Evolutionary conservation across 2,888 invertebrate genomes (phyloP), one percentile per base, ranked within the genome.

Genomic region (Scotopteryx bipunctaria): DNA sequence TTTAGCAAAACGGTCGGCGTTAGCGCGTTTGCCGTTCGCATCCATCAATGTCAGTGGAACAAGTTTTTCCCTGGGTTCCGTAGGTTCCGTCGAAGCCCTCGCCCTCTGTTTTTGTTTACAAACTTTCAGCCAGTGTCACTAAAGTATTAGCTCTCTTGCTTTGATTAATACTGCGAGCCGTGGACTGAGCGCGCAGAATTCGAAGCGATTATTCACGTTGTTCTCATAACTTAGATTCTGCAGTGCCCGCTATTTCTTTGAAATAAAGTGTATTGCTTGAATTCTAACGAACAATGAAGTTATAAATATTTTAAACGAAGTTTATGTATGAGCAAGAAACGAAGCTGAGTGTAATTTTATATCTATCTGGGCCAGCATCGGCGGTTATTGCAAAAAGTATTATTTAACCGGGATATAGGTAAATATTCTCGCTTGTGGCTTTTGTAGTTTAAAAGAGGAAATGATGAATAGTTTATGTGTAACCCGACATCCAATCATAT

Each of bases 1-100:
- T 68, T 63, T 71, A 70, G 70, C 73, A 70, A 77, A 80, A 74
- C 69, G 77, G 73, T 67, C 66, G 68, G 67, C 74, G 73, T 73
- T 69, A 63, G 78, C 76, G 71, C 74, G 68, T 70, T 73, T 68
- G 75, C 71, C 67, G 66, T 65, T 67, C 73, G 71, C 87, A 89
- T 89, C 86, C 79, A 88, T 89, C 89, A 89, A 76, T 75, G 88
- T 87, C 89, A 81, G 58, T 55, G 55, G 66, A 77, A 67, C 79
- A 83, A 87, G 84, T 86, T 88, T 88, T 89, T 86, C 81, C 76
- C 71, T 73, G 76, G 78, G 81, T 78, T 77, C 71, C 74, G 76
- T 73, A 76, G 78, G 81, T 78, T 77, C 71, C 74, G 78, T 74
- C 75, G 72, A 77, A 81, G 74, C 77, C 72, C 71, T 73, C 72